Conservation (phyloP, 2,113 vertebrate genomes). For the Saimiri boliviensis region DNA sequence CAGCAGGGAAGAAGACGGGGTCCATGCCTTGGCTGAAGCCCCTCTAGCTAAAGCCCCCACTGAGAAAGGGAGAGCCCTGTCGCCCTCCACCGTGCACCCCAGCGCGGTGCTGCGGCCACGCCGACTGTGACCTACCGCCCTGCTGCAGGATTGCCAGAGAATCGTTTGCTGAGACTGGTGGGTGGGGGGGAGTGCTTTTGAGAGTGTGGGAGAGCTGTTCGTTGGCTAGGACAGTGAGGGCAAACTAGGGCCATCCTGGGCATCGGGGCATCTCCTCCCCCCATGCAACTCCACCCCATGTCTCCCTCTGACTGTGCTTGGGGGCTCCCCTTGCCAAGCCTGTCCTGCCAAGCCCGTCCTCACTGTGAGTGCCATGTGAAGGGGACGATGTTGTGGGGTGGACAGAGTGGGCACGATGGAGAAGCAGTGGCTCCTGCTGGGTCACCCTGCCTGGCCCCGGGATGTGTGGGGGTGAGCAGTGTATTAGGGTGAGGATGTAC, state of each 20-base stretch:
- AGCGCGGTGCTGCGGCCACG: fast-evolving
- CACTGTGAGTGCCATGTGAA: no score
- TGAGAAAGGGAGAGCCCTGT: background rate
- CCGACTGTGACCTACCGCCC: background rate
- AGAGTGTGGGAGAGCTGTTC: fast-evolving
- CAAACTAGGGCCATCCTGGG: fast-evolving
- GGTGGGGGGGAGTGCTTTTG: background rate
- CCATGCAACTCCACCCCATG: fast-evolving
- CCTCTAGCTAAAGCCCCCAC: fast-evolving
- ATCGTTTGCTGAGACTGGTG: fast-evolving
- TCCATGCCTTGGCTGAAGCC: no score
- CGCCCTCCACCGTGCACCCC: fast-evolving
- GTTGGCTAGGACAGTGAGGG: fast-evolving
- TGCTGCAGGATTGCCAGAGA: no score
- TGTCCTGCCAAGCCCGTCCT: no score
- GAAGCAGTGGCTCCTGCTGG: background rate
- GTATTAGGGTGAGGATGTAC: no score
- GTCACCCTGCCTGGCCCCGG: background rate
- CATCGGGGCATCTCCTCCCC: fast-evolving
- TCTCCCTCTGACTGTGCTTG: background rate
- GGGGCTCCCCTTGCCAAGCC: background rate
- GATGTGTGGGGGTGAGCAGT: no score
- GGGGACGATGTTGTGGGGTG: no score
- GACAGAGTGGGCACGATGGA: fast-evolving
- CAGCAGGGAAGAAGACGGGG: fast-evolving